These are phyloP conservation scores for Crematogaster levior DNA, from an alignment of 2,888 invertebrate genomes.

Conservation along the genomic window DNA sequence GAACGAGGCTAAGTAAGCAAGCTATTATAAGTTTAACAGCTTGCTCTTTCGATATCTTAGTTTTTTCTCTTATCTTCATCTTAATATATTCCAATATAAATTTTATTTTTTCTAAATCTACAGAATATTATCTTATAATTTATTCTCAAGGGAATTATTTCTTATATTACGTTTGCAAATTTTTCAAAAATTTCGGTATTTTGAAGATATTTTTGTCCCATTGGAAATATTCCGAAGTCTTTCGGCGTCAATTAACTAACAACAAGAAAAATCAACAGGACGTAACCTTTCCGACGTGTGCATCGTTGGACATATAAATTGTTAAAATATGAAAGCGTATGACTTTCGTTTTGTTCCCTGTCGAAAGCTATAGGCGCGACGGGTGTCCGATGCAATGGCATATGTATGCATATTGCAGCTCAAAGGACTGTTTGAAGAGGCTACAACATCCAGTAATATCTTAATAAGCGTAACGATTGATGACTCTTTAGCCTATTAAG, in stretches of 20 bases:
- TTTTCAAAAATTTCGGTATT: background rate
- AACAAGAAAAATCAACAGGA: background rate
- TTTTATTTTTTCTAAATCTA: conserved; percentile 2
- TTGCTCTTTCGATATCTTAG: background rate
- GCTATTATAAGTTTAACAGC: background rate
- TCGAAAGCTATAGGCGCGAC: conserved; percentile 56
- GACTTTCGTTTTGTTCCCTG: conserved; percentile 76
- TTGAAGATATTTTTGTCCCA: background rate
- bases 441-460: conserved; percentile 43
- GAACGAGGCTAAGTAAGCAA: background rate
- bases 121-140: conserved; percentile 16
- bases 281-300: conserved; percentile 42
- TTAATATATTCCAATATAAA: background rate
- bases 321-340: conserved; percentile 60
- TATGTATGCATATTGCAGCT: conserved; percentile 12
- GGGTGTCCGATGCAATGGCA: conserved; percentile 48
- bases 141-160: background rate
- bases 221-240: background rate
- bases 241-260: background rate
- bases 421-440: conserved; percentile 24
- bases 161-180: background rate
- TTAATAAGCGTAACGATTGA: conserved; percentile 42
- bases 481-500: conserved; percentile 29
- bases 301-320: conserved; percentile 57
- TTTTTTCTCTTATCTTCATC: too few relatives aligned